phyloP scores from a whole-genome alignment of 2,797 vertebrate species.

The Protosalanx chinensis region DNA sequence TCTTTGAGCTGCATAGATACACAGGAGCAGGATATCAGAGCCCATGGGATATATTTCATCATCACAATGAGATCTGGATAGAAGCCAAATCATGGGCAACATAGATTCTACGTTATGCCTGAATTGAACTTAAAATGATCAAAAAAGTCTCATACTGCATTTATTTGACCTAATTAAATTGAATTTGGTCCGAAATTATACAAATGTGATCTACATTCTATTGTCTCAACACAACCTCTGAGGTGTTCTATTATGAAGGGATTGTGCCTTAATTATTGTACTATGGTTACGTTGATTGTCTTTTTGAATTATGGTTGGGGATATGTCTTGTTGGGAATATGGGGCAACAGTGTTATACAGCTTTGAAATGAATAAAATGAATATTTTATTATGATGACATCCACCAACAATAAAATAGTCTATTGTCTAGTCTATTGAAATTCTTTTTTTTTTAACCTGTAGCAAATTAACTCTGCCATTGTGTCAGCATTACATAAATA shows the following conservation, averaged over 20 bases:
- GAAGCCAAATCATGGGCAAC: not conserved
- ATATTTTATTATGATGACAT: not conserved
- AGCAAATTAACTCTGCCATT: not conserved
- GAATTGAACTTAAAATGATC: too few species aligned
- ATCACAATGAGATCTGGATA: constrained; percentile 70
- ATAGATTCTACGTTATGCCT: not conserved
- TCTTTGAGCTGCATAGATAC: not conserved
- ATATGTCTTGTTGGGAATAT: not conserved
- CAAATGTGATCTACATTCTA: not conserved
- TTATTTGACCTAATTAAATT: too few species aligned
- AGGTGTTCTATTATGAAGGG: not conserved
- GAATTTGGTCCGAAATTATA: too few species aligned
- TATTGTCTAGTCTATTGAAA: not conserved
- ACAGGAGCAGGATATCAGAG: constrained; percentile 49
- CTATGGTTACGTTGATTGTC: too few species aligned
- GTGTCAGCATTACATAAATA: not conserved
- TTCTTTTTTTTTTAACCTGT: not conserved
- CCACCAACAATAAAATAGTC: not conserved
- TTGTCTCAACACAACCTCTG: not conserved
- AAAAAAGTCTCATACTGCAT: too few species aligned
- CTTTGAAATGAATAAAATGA: not conserved
- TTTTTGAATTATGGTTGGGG: too few species aligned
- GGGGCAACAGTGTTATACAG: not conserved
- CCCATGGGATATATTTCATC: not conserved
- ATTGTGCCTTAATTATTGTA: too few species aligned